Evolutionary conservation across 2,113 vertebrate species (phyloP).

Genomic region (Eurypyga helias): DNA sequence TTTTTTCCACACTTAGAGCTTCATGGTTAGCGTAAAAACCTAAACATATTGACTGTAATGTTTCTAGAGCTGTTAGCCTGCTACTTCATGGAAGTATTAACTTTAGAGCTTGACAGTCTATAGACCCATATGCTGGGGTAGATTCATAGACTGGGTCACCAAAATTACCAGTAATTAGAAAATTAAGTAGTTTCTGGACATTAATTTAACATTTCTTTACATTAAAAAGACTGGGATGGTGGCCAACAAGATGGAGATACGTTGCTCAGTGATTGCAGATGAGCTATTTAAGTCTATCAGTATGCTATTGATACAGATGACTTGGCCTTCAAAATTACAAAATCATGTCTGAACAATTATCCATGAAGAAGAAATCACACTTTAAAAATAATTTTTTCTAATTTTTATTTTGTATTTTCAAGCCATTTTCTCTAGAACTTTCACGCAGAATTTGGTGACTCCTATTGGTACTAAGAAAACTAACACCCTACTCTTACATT

Average conservation of each 20-base stretch:
- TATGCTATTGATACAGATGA: neutral
- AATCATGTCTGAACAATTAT: neutral
- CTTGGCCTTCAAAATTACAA: neutral
- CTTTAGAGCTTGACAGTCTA: neutral
- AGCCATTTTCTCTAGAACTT: neutral
- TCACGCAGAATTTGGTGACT: neutral
- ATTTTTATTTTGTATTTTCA: neutral
- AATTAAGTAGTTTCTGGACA: neutral
- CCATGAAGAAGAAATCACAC: neutral
- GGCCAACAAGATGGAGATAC: neutral
- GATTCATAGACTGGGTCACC: neutral
- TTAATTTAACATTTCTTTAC: neutral
- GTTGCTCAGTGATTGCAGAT: neutral
- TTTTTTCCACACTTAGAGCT: neutral
- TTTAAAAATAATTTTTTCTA: neutral
- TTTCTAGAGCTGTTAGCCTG: constrained; percentile 28
- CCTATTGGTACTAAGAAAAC: neutral
- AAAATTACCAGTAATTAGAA: neutral
- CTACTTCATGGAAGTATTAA: neutral
- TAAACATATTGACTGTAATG: neutral
- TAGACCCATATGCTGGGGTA: neutral
- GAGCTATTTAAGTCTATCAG: neutral
- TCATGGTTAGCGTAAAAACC: neutral
- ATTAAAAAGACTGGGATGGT: neutral
- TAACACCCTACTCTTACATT: neutral